These are phyloP conservation scores for Hormiphora californensis DNA, from an alignment of 37 sponge, comb jelly and placozoan genomes.

Conservation along the genomic window DNA sequence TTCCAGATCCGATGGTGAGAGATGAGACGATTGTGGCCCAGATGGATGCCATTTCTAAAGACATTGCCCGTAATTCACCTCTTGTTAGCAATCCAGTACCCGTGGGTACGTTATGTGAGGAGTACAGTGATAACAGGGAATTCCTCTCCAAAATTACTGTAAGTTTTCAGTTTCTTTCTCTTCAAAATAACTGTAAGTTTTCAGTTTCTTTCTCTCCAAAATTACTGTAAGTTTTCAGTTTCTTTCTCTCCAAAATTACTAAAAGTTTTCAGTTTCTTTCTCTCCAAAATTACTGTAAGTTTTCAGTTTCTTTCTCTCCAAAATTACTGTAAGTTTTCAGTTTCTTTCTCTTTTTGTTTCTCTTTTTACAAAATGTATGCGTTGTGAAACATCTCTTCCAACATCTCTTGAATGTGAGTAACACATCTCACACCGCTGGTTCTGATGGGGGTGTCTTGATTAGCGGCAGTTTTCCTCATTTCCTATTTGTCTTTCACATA, in stretches of 20 bases:
- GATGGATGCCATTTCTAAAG: constrained; percentile 45
- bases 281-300: background rate
- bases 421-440: too few relatives aligned
- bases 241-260: background rate
- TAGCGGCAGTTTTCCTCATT: too few relatives aligned
- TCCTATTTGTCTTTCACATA: too few relatives aligned
- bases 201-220: background rate
- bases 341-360: too few relatives aligned
- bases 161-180: constrained; percentile 2
- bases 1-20: background rate
- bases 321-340: too few relatives aligned
- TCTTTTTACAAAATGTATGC: too few relatives aligned
- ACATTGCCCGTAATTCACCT: constrained; percentile 14
- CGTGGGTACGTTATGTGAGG: background rate
- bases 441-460: too few relatives aligned
- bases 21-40: constrained; percentile 41
- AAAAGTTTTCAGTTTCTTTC: background rate
- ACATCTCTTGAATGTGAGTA: too few relatives aligned
- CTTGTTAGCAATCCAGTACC: constrained; percentile 9
- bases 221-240: background rate
- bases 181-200: background rate
- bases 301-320: too few relatives aligned
- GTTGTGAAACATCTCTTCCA: too few relatives aligned
- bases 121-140: background rate
- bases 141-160: constrained; percentile 49